Base-by-base conservation (phyloP, 2,113 vertebrate species). In the Geococcyx californianus region DNA sequence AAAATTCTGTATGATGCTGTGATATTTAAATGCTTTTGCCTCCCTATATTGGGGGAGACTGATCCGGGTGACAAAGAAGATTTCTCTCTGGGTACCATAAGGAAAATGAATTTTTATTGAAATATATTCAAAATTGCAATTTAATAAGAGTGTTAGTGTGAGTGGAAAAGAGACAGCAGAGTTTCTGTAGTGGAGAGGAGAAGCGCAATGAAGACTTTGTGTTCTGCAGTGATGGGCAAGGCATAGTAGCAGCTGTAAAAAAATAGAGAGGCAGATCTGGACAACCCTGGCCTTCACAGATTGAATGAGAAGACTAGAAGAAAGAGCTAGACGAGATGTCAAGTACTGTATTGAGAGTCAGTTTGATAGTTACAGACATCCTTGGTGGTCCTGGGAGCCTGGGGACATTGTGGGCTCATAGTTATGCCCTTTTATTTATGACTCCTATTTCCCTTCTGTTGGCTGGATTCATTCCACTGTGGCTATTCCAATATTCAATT, bases 401-500 rank as follows among this genome's bases (percentile, higher is more conserved):
- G 49, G 9, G 36, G 33, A 82, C 66, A 45, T 72, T 64, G 51
- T 63, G 13, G 52, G 14, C 38, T 94, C 11, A 4, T 33, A 77
- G 28, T 58, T 75, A 31, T 14, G 42, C 33, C 59, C 29, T 84
- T 96, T 87, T 92, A 90, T 94, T 96, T 93, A 87, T 96, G 86
- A 83, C 36, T 47, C 17, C 51, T 44, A 49, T 66, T 85, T 55
- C 29, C 34, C 45, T 91, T 52, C 26, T 92, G 12, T 84, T 84
- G 62, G 70, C 36, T 84, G 69, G 66, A 81, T 83, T 75, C 33
- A 54, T 94, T 91, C 67, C 64, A 80, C 70, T 93, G 63, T 90
- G 67, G 77, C 73, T 70, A 89, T 91, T 94, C 75, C 68, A 78
- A 90, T n/a, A 49, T 49, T 49, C 47, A 24, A 11, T 49, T 49